Evolutionary conservation across 2,888 invertebrate species (phyloP).

Genomic region (Anthophora plumipes): DNA sequence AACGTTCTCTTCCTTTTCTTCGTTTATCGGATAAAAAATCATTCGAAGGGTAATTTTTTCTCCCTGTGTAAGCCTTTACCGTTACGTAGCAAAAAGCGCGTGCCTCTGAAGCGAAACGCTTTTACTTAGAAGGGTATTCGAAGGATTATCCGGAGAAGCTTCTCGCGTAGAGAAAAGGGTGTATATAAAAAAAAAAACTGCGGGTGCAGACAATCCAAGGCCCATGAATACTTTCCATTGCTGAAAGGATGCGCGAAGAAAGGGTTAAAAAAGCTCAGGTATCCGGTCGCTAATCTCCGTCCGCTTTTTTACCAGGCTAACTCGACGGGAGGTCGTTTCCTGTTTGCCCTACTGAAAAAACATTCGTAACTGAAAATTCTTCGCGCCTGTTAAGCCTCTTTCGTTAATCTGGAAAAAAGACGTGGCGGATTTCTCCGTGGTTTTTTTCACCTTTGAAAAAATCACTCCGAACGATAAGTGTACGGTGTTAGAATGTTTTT

Average conservation of each 20-base stretch:
- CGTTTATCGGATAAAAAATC: slow-evolving; percentile 22
- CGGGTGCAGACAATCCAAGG: slow-evolving; percentile 54
- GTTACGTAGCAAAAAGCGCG: slow-evolving; percentile 26
- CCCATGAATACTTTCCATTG: slow-evolving; percentile 57
- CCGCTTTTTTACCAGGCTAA: slow-evolving; percentile 45
- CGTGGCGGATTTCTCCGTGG: no score
- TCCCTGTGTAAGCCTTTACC: not conserved
- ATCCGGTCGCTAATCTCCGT: slow-evolving; percentile 66
- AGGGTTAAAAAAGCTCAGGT: slow-evolving; percentile 74
- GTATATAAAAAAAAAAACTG: slow-evolving; percentile 68
- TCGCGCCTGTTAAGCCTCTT: not conserved
- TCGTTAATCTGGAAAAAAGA: not conserved
- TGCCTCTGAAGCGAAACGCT: not conserved
- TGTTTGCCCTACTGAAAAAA: slow-evolving; percentile 20
- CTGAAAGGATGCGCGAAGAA: slow-evolving; percentile 53
- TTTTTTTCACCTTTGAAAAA: not conserved
- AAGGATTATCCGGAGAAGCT: slow-evolving; percentile 47
- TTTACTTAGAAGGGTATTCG: not conserved
- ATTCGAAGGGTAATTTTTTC: slow-evolving; percentile 5
- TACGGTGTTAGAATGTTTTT: not conserved
- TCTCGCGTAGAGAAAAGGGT: slow-evolving; percentile 10
- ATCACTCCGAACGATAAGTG: not conserved
- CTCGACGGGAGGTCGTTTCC: slow-evolving; percentile 34
- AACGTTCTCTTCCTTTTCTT: not conserved
- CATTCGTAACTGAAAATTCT: not conserved